A percentile compares a stretch with the other conserved stretches of the same genome.
Conservation (phyloP, 2,888 invertebrate species). For the Troides aeacus region DNA sequence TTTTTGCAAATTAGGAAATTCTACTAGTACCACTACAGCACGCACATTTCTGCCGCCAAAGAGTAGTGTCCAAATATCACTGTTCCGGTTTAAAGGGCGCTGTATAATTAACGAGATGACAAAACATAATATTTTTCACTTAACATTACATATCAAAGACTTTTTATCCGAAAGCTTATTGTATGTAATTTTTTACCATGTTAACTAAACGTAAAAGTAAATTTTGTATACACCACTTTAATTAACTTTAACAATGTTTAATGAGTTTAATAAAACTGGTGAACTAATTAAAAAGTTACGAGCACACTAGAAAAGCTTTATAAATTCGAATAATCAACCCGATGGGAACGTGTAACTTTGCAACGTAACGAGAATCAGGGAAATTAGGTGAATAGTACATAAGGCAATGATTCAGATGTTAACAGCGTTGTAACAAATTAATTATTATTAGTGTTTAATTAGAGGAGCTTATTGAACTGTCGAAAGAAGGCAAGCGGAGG, state of each 20-base stretch:
- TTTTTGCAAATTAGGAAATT: no score
- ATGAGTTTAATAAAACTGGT: background rate
- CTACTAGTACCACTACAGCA: no score
- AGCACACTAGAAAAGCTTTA: background rate
- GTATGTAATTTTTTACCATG: background rate
- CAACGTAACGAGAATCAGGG: slow-evolving; percentile 29
- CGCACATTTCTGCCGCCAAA: no score
- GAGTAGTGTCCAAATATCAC: no score
- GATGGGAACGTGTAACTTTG: slow-evolving; percentile 13
- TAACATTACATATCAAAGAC: no score
- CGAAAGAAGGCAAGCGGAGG: slow-evolving; percentile 40
- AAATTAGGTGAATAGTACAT: slow-evolving; percentile 40
- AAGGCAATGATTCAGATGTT: slow-evolving; percentile 49
- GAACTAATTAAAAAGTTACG: slow-evolving; percentile 3
- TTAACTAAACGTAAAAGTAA: background rate
- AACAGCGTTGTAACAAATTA: slow-evolving; percentile 58
- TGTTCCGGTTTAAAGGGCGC: no score
- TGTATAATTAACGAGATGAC: no score
- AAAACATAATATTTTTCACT: no score
- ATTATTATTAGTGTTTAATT: slow-evolving; percentile 70
- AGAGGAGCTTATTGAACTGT: slow-evolving; percentile 56
- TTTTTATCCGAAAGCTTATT: background rate
- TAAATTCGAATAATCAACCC: slow-evolving; percentile 12
- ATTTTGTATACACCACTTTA: background rate
- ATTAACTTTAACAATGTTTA: background rate